Evolutionary conservation across 2,797 vertebrate genomes (phyloP).

Genomic region (Paramormyrops hopkinsi): DNA sequence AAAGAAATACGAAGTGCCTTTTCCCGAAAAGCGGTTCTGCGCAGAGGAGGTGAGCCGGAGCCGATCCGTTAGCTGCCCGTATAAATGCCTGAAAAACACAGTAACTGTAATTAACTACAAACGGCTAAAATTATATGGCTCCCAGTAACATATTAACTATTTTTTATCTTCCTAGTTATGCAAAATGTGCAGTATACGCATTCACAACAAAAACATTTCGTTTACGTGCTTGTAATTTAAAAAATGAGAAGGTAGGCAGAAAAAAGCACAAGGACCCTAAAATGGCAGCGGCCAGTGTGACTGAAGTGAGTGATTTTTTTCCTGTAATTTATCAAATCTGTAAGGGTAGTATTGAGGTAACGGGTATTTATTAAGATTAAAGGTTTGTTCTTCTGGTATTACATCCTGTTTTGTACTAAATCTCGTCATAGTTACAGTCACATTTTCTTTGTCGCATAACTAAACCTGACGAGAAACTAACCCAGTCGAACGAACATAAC

Average conservation of each 20-base stretch:
- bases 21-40: background rate
- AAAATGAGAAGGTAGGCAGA: background rate
- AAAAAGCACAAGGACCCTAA: slow-evolving; percentile 37
- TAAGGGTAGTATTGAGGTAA: background rate
- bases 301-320: slow-evolving; percentile 31
- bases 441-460: background rate
- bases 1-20: background rate
- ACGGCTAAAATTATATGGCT: background rate
- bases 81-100: slow-evolving; percentile 15
- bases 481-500: background rate
- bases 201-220: background rate
- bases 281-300: slow-evolving; percentile 43
- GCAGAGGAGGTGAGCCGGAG: background rate
- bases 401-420: background rate
- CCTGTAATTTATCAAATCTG: background rate
- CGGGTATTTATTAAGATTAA: background rate
- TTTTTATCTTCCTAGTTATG: background rate
- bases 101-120: background rate
- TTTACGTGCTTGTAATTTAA: background rate
- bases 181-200: background rate
- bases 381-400: background rate
- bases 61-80: background rate
- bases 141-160: background rate
- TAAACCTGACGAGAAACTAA: background rate
- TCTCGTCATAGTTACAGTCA: background rate